A percentile compares a stretch with the other conserved stretches of the same genome.
Conservation (phyloP, 53 echinoderm and acorn worm genomes). For the Echinarachnius parma region DNA sequence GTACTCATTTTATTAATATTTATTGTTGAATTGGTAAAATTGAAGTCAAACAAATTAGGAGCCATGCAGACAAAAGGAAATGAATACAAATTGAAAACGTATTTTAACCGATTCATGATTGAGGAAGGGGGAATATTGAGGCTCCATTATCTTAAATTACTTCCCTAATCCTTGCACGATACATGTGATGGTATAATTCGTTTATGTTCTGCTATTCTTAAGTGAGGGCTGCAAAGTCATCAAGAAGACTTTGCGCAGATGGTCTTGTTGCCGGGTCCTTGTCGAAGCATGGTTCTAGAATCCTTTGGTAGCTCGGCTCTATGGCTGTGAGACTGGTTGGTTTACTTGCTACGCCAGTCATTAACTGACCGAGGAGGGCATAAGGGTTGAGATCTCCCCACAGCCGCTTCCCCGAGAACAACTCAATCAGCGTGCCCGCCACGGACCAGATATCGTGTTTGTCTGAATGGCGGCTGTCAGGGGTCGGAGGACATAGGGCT, state of each 20-base stretch:
- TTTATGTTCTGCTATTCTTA: no score
- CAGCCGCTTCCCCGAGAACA: conserved; percentile 10
- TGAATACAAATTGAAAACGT: no score
- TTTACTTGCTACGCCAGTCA: neutral
- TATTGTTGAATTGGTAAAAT: no score
- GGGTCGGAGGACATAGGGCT: neutral
- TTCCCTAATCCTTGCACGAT: no score
- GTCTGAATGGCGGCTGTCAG: neutral
- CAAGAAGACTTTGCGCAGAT: conserved; percentile 13
- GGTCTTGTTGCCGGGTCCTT: conserved; percentile 11
- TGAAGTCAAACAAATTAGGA: no score
- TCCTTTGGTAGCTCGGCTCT: neutral
- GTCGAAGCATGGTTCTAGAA: conserved; percentile 23
- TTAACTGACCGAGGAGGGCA: neutral
- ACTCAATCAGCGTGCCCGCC: conserved; percentile 17
- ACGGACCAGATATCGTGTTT: conserved; percentile 39
- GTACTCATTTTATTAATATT: no score
- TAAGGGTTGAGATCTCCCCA: conserved; percentile 10
- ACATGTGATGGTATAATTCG: no score
- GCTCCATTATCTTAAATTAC: no score
- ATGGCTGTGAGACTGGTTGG: neutral
- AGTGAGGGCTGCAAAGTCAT: neutral
- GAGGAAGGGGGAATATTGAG: no score
- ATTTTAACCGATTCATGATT: no score
- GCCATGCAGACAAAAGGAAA: no score